Percentiles rank a stretch among this genome's conserved stretches.
Evolutionary conservation across 2,113 vertebrate species (phyloP).

Genomic region (Pelecanoides urinatrix): DNA sequence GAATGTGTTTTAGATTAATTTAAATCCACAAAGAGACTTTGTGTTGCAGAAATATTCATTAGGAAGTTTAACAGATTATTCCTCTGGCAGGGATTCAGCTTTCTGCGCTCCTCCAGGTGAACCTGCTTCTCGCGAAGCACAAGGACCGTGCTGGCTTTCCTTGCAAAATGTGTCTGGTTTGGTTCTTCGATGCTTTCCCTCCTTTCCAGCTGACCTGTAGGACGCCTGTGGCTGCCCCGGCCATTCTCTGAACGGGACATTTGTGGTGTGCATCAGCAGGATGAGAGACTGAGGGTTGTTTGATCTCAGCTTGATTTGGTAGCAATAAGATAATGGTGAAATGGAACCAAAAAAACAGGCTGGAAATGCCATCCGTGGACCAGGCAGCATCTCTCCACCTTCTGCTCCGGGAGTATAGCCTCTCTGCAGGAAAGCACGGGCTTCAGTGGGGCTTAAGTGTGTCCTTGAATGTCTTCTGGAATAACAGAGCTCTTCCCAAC

Average conservation of each 20-base stretch:
- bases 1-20: constrained; percentile 69
- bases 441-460: not conserved
- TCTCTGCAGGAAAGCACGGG: not conserved
- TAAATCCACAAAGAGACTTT: constrained; percentile 60
- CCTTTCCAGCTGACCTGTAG: not conserved
- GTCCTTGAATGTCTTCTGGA: not conserved
- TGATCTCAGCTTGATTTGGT: not conserved
- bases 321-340: not conserved
- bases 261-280: not conserved
- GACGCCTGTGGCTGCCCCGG: not conserved
- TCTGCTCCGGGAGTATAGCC: accelerated
- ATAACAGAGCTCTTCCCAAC: not conserved
- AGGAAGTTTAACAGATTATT: constrained; percentile 52
- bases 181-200: not conserved
- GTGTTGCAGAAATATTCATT: constrained; percentile 63
- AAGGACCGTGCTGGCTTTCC: not conserved
- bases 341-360: not conserved
- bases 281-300: not conserved
- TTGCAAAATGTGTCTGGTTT: not conserved
- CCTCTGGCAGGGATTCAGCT: constrained; percentile 41
- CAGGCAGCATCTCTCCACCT: not conserved
- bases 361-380: not conserved
- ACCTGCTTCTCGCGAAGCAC: not conserved
- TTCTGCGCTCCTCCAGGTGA: constrained; percentile 7
- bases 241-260: not conserved